Evolutionary conservation across 2,113 vertebrate genomes (phyloP).

Genomic region (Anser brachyrhynchus): DNA sequence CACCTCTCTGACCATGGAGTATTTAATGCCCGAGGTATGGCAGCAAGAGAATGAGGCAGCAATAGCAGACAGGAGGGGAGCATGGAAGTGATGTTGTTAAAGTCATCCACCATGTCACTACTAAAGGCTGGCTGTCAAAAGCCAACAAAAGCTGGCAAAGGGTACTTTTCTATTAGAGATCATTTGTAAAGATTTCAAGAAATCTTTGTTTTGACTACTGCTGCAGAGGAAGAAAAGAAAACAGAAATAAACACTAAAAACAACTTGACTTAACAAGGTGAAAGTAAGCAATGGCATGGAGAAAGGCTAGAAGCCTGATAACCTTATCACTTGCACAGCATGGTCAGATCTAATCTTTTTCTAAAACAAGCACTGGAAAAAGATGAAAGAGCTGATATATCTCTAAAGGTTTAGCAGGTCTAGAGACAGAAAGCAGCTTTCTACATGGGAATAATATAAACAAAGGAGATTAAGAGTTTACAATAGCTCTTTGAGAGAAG

Average conservation of each 20-base stretch:
- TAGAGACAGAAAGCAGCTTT: constrained; percentile 58
- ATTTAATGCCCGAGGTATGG: background rate
- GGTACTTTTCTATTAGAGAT: background rate
- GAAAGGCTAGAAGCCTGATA: constrained; percentile 48
- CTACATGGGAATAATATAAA: constrained; percentile 58
- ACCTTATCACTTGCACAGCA: constrained; percentile 27
- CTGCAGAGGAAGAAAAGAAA: background rate
- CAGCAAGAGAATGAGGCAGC: background rate
- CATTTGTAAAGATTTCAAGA: background rate
- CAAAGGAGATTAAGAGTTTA: constrained; percentile 60
- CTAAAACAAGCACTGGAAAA: constrained; percentile 55
- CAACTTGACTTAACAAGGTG: background rate
- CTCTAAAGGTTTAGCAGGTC: constrained; percentile 59
- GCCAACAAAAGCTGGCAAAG: too few relatives aligned
- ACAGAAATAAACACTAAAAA: background rate
- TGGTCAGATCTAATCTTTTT: constrained; percentile 36
- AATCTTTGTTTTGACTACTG: background rate
- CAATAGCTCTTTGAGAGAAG: constrained; percentile 66
- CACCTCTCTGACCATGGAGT: background rate
- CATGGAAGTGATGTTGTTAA: background rate
- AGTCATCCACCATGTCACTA: background rate
- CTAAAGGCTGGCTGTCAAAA: background rate
- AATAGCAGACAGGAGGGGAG: background rate
- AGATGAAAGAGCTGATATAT: constrained; percentile 70
- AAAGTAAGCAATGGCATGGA: background rate